Evolutionary conservation across 2,113 vertebrate species (phyloP).

Genomic region (Megaptera novaeangliae): DNA sequence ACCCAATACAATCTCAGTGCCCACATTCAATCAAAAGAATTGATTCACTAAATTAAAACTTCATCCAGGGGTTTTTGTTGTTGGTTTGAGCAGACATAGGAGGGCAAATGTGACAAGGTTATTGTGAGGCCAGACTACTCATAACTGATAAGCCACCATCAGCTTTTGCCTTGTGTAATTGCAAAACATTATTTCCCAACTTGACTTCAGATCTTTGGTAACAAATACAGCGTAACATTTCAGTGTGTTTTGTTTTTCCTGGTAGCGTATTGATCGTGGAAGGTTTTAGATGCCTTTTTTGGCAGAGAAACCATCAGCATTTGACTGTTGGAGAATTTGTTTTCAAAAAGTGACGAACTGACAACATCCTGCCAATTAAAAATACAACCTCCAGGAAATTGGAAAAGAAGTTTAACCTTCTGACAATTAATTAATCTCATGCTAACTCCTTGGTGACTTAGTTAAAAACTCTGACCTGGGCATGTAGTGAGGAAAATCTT

Average conservation of each 20-base stretch:
- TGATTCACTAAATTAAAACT: conserved; percentile 32
- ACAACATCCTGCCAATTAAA: conserved; percentile 50
- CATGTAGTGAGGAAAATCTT: background rate
- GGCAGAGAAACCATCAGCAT: conserved; percentile 46
- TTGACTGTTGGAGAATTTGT: conserved; percentile 30
- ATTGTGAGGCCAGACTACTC: background rate
- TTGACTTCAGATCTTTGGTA: background rate
- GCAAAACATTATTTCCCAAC: background rate
- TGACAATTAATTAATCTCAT: conserved; percentile 40
- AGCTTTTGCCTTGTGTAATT: background rate
- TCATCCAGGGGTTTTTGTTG: background rate
- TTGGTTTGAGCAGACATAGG: background rate
- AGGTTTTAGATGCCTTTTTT: conserved; percentile 43
- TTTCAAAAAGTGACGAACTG: conserved; percentile 40
- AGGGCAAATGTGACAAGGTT: background rate
- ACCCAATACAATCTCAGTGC: background rate
- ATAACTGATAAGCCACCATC: background rate
- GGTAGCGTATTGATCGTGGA: background rate
- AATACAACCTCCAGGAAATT: background rate
- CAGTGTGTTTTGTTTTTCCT: background rate
- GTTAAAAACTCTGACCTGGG: background rate
- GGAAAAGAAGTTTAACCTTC: conserved; percentile 14
- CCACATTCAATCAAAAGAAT: conserved; percentile 40
- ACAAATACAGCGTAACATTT: background rate
- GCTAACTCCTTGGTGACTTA: background rate